Evolutionary conservation across 2,888 invertebrate species (phyloP).

Genomic region (Deladenus siricidicola): DNA sequence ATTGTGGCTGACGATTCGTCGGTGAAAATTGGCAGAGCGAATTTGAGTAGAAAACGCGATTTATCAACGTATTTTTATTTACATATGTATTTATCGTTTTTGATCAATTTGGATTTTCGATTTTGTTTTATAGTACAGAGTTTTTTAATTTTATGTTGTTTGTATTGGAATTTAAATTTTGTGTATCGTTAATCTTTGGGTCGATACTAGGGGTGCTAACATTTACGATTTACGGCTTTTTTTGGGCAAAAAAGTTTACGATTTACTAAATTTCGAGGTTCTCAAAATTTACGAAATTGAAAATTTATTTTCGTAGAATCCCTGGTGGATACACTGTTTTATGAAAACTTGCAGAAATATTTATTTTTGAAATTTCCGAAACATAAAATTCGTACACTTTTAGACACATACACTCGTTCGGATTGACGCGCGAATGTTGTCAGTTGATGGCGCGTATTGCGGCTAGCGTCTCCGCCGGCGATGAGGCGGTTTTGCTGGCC

Average conservation of each 20-base stretch:
- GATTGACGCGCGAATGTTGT: constrained; percentile 64
- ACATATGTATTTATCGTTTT: too few relatives aligned
- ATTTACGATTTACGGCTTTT: too few relatives aligned
- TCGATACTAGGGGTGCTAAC: too few relatives aligned
- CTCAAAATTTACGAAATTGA: too few relatives aligned
- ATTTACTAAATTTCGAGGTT: too few relatives aligned
- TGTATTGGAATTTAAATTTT: too few relatives aligned
- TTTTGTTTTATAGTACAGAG: too few relatives aligned
- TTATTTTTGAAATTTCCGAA: too few relatives aligned
- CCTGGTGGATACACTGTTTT: not conserved
- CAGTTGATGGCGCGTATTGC: constrained; percentile 74
- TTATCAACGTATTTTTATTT: not conserved
- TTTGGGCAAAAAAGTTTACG: too few relatives aligned
- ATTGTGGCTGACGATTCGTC: not conserved
- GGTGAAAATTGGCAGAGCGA: constrained; percentile 21
- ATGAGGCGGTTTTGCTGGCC: constrained; percentile 83
- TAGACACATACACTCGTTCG: constrained; percentile 52
- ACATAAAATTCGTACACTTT: not conserved
- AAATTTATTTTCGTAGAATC: too few relatives aligned
- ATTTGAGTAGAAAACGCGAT: not conserved
- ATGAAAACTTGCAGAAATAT: not conserved
- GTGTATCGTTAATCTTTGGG: too few relatives aligned
- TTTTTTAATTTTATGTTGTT: too few relatives aligned
- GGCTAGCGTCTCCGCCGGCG: constrained; percentile 64
- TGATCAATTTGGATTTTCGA: not conserved